A percentile compares a stretch with the other conserved stretches of the same genome.
Evolutionary conservation across 2,797 vertebrate genomes (phyloP).

Genomic region (Buceros bicornis): DNA sequence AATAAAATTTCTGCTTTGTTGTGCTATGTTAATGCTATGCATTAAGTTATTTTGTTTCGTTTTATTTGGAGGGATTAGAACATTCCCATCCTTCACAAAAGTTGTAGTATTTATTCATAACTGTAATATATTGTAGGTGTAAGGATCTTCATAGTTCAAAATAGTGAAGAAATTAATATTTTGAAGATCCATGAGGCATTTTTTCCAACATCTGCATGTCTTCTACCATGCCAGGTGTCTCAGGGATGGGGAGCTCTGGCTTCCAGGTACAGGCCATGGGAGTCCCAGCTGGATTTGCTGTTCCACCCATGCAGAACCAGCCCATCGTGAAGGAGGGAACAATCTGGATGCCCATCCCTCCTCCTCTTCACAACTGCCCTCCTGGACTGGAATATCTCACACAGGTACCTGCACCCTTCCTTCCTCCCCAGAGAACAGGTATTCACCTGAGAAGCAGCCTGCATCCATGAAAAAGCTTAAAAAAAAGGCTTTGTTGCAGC

Average conservation of each 20-base stretch:
- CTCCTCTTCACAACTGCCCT: slow-evolving; percentile 84
- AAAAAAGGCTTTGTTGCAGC: neutral
- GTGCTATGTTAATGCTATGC: neutral
- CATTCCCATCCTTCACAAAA: neutral
- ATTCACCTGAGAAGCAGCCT: neutral
- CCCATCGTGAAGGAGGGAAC: neutral
- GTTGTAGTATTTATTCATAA: neutral
- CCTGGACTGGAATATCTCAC: slow-evolving; percentile 92
- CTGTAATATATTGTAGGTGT: neutral
- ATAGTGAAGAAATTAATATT: neutral
- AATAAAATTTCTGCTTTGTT: neutral
- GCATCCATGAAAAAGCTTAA: neutral
- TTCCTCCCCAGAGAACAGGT: neutral
- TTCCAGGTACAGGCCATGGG: neutral
- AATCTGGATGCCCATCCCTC: slow-evolving; percentile 81
- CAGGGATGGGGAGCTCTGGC: neutral
- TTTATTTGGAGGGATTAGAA: neutral
- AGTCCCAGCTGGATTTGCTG: neutral
- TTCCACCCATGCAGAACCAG: slow-evolving; percentile 38
- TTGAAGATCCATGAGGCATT: neutral
- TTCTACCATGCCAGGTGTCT: neutral
- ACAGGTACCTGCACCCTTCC: slow-evolving; percentile 80
- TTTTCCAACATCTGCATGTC: neutral
- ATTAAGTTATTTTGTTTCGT: neutral
- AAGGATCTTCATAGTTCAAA: neutral